phyloP scores from a whole-genome alignment of 2,797 vertebrate species.

The Pempheris klunzingeri region DNA sequence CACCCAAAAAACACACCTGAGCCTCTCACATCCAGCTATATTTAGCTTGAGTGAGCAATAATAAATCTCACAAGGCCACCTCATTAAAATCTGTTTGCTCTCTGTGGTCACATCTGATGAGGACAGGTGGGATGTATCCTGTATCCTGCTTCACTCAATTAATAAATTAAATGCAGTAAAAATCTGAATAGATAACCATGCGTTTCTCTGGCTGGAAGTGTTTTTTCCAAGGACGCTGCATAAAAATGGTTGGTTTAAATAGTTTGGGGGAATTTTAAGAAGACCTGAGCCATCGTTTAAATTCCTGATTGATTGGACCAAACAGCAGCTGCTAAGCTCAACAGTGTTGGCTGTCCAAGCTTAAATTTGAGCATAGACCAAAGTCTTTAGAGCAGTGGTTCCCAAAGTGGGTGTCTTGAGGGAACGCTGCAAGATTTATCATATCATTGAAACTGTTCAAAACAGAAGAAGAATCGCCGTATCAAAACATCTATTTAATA shows the following conservation, averaged over 20 bases:
- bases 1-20: slow-evolving; percentile 23
- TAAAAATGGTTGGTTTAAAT: slow-evolving; percentile 4
- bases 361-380: background rate
- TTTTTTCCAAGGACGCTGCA: no score
- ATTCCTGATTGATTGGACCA: slow-evolving; percentile 9
- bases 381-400: background rate
- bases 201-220: background rate
- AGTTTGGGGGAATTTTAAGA: background rate
- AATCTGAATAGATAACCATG: background rate
- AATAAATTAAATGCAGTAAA: background rate
- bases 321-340: background rate
- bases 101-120: background rate
- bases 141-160: background rate
- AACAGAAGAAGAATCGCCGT: background rate
- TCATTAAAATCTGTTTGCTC: background rate
- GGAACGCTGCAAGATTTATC: background rate
- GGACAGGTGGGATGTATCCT: background rate
- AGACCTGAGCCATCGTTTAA: background rate
- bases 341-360: background rate
- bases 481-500: background rate
- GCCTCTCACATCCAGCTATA: slow-evolving; percentile 11
- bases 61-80: slow-evolving; percentile 2
- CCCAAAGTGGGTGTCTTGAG: background rate
- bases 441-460: background rate
- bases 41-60: slow-evolving; percentile 5